Percentiles rank a stretch among this genome's conserved stretches.
phyloP scores from a whole-genome alignment of 1,140 invertebrate species.

The Mya arenaria region DNA sequence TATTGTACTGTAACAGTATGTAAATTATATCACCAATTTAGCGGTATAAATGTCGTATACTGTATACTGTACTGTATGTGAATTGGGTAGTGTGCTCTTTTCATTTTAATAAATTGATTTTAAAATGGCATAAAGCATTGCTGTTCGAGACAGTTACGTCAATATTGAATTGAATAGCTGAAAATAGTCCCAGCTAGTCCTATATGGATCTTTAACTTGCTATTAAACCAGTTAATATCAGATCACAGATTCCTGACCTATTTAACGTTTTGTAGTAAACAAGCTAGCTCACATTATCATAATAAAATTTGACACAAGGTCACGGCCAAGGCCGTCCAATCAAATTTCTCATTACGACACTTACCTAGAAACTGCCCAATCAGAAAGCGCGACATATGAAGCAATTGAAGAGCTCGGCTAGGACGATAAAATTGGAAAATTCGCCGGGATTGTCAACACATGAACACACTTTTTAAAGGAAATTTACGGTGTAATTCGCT shows the following conservation, averaged over 20 bases:
- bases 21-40: too few relatives aligned
- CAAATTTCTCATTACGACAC: slow-evolving; percentile 17
- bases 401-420: slow-evolving; percentile 21
- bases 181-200: too few relatives aligned
- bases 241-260: slow-evolving; percentile 20
- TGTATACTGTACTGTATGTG: too few relatives aligned
- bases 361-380: slow-evolving; percentile 53
- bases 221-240: too few relatives aligned
- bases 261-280: slow-evolving; percentile 51
- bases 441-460: slow-evolving; percentile 44
- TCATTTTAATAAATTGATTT: too few relatives aligned
- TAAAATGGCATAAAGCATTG: too few relatives aligned
- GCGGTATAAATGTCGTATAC: too few relatives aligned
- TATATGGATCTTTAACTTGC: too few relatives aligned
- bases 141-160: too few relatives aligned
- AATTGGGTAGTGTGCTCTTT: too few relatives aligned
- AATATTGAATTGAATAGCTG: too few relatives aligned
- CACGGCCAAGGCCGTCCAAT: slow-evolving; percentile 48
- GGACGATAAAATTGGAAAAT: slow-evolving; percentile 32
- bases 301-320: slow-evolving; percentile 55
- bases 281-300: slow-evolving; percentile 51
- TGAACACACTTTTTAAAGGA: background rate
- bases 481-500: slow-evolving; percentile 8
- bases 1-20: too few relatives aligned
- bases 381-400: background rate